These are phyloP conservation scores for Cyanoramphus novaezelandiae DNA, from an alignment of 2,113 vertebrate species.

Conservation along the genomic window DNA sequence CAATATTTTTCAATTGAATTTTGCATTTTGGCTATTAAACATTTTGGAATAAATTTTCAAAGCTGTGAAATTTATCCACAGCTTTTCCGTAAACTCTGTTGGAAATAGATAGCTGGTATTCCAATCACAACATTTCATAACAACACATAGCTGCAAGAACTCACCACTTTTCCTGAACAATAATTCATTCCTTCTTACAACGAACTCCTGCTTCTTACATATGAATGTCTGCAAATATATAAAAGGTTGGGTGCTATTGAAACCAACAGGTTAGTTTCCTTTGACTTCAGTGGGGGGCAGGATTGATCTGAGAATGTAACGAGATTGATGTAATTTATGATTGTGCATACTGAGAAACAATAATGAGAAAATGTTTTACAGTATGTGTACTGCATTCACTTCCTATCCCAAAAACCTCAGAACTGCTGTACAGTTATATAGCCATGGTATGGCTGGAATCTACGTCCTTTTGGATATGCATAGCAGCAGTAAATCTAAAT, in stretches of 20 bases:
- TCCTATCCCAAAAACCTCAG: neutral
- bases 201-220: neutral
- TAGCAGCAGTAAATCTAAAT: constrained; percentile 19
- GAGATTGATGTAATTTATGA: constrained; percentile 29
- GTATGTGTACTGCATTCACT: neutral
- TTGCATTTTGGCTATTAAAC: neutral
- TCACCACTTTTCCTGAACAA: neutral
- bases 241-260: constrained; percentile 13
- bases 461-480: neutral
- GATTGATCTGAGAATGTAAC: constrained; percentile 32
- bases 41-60: neutral
- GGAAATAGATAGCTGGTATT: neutral
- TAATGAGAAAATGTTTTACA: constrained; percentile 41
- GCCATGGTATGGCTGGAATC: neutral
- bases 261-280: constrained; percentile 42
- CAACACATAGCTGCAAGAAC: neutral
- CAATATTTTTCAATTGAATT: neutral
- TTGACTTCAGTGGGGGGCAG: constrained; percentile 37
- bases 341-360: constrained; percentile 23
- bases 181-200: constrained; percentile 4
- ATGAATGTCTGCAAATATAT: constrained; percentile 31
- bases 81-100: neutral
- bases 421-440: neutral
- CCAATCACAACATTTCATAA: neutral
- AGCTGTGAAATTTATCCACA: neutral